phyloP scores from a whole-genome alignment of 2,797 vertebrate species.

The Argentina silus region DNA sequence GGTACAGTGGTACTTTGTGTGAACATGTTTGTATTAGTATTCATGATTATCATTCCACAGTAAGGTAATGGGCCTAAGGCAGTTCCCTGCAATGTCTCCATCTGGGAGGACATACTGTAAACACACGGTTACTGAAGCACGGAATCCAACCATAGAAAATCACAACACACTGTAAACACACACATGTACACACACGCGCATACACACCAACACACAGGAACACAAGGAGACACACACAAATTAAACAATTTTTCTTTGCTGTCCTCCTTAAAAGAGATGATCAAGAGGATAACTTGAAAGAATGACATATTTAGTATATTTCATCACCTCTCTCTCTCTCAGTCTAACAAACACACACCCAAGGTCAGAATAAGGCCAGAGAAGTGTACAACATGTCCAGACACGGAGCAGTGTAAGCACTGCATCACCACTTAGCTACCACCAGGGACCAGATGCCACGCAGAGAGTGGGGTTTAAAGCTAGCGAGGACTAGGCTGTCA shows the following conservation, averaged over 20 bases:
- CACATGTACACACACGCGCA: background rate
- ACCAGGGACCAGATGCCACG: background rate
- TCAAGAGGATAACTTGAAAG: background rate
- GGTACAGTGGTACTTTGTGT: background rate
- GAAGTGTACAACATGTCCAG: background rate
- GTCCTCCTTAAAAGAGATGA: background rate
- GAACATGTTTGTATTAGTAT: slow-evolving; percentile 35
- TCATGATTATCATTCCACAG: slow-evolving; percentile 53
- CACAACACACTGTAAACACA: slow-evolving; percentile 14
- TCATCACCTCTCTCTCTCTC: background rate
- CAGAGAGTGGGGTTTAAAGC: background rate
- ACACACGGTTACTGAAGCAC: background rate
- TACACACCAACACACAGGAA: background rate
- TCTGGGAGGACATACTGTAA: slow-evolving; percentile 33
- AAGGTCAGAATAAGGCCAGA: background rate
- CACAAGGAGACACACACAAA: background rate
- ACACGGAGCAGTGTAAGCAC: background rate
- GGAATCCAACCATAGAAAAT: background rate
- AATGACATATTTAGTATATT: background rate
- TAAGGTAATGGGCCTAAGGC: slow-evolving; percentile 52
- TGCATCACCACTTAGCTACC: background rate
- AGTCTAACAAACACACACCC: background rate
- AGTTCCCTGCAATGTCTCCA: slow-evolving; percentile 47
- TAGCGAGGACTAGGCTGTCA: background rate
- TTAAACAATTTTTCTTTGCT: background rate